Percentiles rank a stretch among this genome's conserved stretches.
These are phyloP conservation scores for Drosophila punjabiensis DNA, from an alignment of 1,140 invertebrate species.

Conservation along the genomic window DNA sequence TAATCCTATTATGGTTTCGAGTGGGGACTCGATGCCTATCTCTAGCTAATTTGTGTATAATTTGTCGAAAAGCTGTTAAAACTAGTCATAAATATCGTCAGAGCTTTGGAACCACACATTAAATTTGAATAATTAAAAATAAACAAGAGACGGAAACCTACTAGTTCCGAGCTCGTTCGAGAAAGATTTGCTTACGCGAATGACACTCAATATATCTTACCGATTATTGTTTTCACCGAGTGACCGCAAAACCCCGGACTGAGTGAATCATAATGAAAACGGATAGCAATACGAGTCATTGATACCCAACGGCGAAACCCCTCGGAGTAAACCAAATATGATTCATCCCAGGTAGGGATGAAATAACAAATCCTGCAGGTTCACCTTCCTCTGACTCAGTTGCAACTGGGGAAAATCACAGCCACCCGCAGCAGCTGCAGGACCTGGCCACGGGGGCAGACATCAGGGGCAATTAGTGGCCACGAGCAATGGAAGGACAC, in stretches of 20 bases:
- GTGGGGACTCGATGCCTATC: slow-evolving; percentile 18
- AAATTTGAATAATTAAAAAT: slow-evolving; percentile 36
- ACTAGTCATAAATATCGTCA: slow-evolving; percentile 22
- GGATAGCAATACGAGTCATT: slow-evolving; percentile 22
- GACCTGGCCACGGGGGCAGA: neutral
- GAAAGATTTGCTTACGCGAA: slow-evolving; percentile 42
- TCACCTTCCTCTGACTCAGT: slow-evolving; percentile 36
- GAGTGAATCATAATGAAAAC: slow-evolving; percentile 48
- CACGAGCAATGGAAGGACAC: slow-evolving; percentile 36
- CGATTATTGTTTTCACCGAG: slow-evolving; percentile 38
- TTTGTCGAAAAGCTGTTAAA: slow-evolving; percentile 15
- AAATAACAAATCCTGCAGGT: slow-evolving; percentile 21
- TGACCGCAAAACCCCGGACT: slow-evolving; percentile 27
- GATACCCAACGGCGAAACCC: slow-evolving; percentile 23
- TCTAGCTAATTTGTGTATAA: slow-evolving; percentile 25
- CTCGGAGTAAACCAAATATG: slow-evolving; percentile 6
- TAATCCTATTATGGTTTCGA: slow-evolving; percentile 23
- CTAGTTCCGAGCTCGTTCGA: slow-evolving; percentile 22
- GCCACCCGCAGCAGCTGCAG: neutral
- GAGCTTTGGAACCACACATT: slow-evolving; percentile 2
- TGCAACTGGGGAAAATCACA: slow-evolving; percentile 41
- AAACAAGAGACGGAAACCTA: slow-evolving; percentile 16
- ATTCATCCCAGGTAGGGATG: slow-evolving; percentile 26
- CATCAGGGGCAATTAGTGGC: slow-evolving; percentile 57
- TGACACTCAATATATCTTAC: slow-evolving; percentile 27